These are phyloP conservation scores for Actinia tenebrosa DNA, from an alignment of 64 coral and sea anemone species.

Conservation along the genomic window DNA sequence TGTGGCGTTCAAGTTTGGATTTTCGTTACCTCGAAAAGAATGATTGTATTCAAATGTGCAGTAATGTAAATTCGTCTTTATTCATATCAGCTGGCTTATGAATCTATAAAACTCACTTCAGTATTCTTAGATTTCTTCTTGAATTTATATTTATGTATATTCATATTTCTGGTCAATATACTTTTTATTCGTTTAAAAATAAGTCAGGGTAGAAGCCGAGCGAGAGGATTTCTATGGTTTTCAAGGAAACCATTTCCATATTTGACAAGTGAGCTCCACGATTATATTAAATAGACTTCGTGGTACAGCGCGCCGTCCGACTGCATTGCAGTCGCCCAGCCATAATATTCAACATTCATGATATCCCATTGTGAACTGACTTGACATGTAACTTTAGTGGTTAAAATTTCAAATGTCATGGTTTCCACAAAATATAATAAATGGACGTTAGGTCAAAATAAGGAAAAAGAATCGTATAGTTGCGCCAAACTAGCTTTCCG, in stretches of 20 bases:
- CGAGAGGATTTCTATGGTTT: neutral
- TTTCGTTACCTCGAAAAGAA: neutral
- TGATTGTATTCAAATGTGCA: conserved; percentile 7
- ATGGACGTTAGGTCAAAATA: neutral
- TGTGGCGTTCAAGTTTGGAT: neutral
- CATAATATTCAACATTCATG: conserved; percentile 2
- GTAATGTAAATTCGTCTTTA: neutral
- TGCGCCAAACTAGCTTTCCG: neutral
- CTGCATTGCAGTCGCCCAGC: neutral
- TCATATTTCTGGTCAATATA: neutral
- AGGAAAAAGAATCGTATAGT: neutral
- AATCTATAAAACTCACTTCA: neutral
- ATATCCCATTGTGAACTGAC: neutral
- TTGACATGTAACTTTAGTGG: neutral
- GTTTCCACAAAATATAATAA: neutral
- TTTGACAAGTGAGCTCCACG: neutral
- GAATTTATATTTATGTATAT: neutral
- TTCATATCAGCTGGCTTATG: neutral
- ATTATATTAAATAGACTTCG: no score
- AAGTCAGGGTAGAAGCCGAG: neutral
- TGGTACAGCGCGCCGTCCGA: neutral
- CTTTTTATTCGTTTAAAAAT: neutral
- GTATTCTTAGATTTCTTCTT: neutral
- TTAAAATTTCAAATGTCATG: neutral
- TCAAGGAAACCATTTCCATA: neutral